Conservation (phyloP, 1,140 invertebrate genomes). For the Drosophila ercepeae region DNA sequence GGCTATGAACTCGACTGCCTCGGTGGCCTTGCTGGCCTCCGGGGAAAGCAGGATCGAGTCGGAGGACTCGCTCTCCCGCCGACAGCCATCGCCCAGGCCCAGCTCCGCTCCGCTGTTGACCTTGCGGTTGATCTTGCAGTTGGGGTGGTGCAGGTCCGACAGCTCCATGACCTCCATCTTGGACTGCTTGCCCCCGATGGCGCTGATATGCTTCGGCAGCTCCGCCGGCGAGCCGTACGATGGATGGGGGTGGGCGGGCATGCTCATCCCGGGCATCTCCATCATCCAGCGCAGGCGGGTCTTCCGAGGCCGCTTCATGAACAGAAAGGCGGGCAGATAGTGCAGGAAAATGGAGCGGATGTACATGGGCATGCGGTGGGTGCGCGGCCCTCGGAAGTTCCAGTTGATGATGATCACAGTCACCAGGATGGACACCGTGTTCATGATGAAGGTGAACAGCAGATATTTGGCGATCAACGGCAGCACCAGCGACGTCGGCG, state of each 20-base stretch:
- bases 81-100: conserved; percentile 86
- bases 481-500: conserved; percentile 97
- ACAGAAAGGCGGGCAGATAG: conserved; percentile 92
- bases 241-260: conserved; percentile 88
- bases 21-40: conserved; percentile 97
- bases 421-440: conserved; percentile 99
- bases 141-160: conserved; percentile 96
- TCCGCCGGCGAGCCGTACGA: conserved; percentile 92
- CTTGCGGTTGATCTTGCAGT: conserved; percentile 96
- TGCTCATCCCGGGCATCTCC: conserved; percentile 95
- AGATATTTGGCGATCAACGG: conserved; percentile 99
- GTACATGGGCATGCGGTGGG: conserved; percentile 96
- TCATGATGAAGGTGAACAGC: conserved; percentile 99
- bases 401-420: conserved; percentile 99
- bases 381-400: conserved; percentile 98
- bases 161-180: conserved; percentile 97
- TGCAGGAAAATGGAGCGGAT: conserved; percentile 97
- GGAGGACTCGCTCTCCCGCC: conserved; percentile 95
- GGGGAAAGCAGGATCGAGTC: conserved; percentile 95
- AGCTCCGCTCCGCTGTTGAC: conserved; percentile 88
- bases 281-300: conserved; percentile 97
- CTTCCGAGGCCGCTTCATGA: conserved; percentile 96
- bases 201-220: conserved; percentile 90
- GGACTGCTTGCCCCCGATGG: conserved; percentile 87
- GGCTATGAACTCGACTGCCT: conserved; percentile 98